Evolutionary conservation across 2,888 invertebrate genomes (phyloP).

Genomic region (Dryobota labecula): DNA sequence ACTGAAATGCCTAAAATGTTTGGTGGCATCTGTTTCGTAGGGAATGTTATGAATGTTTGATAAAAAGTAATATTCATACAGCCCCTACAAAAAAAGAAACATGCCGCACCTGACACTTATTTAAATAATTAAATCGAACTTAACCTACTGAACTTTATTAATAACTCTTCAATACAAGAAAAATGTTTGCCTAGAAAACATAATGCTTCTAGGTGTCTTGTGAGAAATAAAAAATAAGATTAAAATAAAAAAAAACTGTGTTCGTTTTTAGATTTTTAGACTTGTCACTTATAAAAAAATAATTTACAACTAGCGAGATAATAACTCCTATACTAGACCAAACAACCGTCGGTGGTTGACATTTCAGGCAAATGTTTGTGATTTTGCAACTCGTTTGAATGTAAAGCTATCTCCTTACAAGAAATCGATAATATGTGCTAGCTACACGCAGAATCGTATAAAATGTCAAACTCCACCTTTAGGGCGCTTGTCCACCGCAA

Average conservation of each 20-base stretch:
- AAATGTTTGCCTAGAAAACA: not conserved
- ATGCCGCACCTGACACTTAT: constrained; percentile 1
- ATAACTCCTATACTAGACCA: constrained; percentile 43
- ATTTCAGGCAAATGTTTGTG: constrained; percentile 24
- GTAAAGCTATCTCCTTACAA: constrained; percentile 1
- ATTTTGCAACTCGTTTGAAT: constrained; percentile 23
- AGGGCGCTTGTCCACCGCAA: constrained; percentile 2
- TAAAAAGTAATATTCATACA: constrained; percentile 33
- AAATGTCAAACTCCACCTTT: constrained; percentile 33
- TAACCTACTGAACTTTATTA: constrained; percentile 18
- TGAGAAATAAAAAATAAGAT: constrained; percentile 19
- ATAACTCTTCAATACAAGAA: constrained; percentile 23
- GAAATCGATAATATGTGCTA: constrained; percentile 2
- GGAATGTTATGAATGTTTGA: constrained; percentile 23
- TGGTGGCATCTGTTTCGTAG: constrained; percentile 39
- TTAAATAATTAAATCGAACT: constrained; percentile 26
- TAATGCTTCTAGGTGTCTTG: not conserved
- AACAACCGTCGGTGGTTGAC: constrained; percentile 8
- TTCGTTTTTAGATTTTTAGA: constrained; percentile 6
- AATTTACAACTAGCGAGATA: constrained; percentile 57
- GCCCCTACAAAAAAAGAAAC: constrained; percentile 39
- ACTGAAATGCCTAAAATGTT: constrained; percentile 1
- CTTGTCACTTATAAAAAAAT: constrained; percentile 47
- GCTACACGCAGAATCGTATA: constrained; percentile 14
- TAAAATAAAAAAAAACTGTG: not conserved